Evolutionary conservation across 2,113 vertebrate genomes (phyloP), one percentile per base, ranked within the genome.

Genomic region (Saiga tatarica): DNA sequence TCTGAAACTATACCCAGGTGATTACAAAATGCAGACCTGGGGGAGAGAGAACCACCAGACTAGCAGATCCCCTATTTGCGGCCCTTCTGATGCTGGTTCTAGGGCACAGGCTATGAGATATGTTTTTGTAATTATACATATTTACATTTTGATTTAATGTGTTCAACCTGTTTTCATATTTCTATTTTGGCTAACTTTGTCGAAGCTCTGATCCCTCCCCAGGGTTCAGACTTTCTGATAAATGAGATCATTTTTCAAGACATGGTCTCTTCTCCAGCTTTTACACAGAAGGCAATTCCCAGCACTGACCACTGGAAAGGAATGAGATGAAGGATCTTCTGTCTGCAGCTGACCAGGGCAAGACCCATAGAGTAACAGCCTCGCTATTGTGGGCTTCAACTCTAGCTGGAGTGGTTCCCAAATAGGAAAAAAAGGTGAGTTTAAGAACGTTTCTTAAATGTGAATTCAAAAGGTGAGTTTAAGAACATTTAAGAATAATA

Each of bases 181-280:
- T 88, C 83, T 59, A 0, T 96, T 91, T 94, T 93, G 30, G 42
- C 64, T 89, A 57, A 60, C 45, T 91, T 52, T 87, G 45, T 59
- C n/a, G 12, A 74, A 84, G 79, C 16, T 59, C 94, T 79, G 83
- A 62, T 95, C 55, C 52, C 62, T 79, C 6, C 82, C 25, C 17
- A 14, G 25, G 15, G 33, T 79, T 83, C 91, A 89, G 64, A 92
- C 39, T 89, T 96, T 62, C 91, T 84, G 71, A 79, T 57, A 83
- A 82, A 95, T 71, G 76, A 71, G 15, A 19, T 92, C 25, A 50
- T 87, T 87, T 93, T 95, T 88, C 57, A 94, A 82, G 76, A 50
- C 84, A 33, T 36, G 39, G 17, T 85, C 90, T 94, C 55, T 81
- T 50, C 45, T 79, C 71, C 79, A 94, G 50, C 7, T 53, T 87